phyloP scores from a whole-genome alignment of 2,888 invertebrate genomes.

The Hyles lineata region DNA sequence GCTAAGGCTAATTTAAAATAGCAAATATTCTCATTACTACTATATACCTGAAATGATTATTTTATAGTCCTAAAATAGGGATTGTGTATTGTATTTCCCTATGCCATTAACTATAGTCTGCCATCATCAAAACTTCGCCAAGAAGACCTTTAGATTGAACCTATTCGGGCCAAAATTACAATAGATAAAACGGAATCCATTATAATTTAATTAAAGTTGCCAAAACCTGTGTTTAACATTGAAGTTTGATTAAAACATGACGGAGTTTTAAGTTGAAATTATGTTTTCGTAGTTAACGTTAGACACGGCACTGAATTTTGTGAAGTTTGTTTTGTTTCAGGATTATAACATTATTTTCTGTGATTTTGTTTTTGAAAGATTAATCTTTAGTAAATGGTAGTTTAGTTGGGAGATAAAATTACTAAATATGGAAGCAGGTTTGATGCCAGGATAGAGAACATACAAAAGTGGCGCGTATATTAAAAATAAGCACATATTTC shows the following conservation, averaged over 20 bases:
- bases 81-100: neutral
- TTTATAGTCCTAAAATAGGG: too few relatives aligned
- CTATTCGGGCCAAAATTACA: neutral
- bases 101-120: neutral
- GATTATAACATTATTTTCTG: constrained; percentile 8
- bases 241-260: constrained; percentile 30
- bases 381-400: too few relatives aligned
- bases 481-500: too few relatives aligned
- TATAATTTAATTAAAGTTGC: constrained; percentile 29
- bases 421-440: too few relatives aligned
- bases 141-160: neutral
- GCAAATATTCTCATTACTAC: too few relatives aligned
- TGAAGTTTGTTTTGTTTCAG: constrained; percentile 5
- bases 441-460: too few relatives aligned
- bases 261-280: constrained; percentile 31
- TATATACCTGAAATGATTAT: too few relatives aligned
- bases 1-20: too few relatives aligned
- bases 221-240: constrained; percentile 28
- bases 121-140: neutral
- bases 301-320: neutral
- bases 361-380: neutral
- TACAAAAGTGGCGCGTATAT: too few relatives aligned
- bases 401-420: too few relatives aligned
- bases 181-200: constrained; percentile 20
- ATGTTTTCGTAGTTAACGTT: constrained; percentile 15